phyloP scores from a whole-genome alignment of 2,888 invertebrate species.

The Pharmacophagus antenor region DNA sequence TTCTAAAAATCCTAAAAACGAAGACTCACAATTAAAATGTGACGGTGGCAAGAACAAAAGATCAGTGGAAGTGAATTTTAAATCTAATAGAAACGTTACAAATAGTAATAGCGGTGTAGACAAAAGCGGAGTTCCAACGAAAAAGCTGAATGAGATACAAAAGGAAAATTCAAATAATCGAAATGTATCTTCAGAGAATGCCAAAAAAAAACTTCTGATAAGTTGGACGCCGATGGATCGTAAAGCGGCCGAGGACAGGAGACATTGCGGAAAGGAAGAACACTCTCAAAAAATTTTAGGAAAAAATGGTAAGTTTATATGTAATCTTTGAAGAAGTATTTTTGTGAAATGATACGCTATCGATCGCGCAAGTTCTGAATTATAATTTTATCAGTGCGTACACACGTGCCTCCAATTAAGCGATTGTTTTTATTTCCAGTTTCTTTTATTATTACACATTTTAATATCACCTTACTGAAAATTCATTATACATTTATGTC shows the following conservation, averaged over 20 bases:
- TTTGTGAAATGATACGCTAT: too few relatives aligned
- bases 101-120: neutral
- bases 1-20: conserved; percentile 5
- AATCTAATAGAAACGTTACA: neutral
- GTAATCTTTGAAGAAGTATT: too few relatives aligned
- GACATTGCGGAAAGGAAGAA: conserved; percentile 4
- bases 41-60: conserved; percentile 9
- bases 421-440: too few relatives aligned
- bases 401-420: too few relatives aligned
- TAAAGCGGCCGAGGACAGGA: conserved; percentile 5
- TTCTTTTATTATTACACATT: too few relatives aligned
- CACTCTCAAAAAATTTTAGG: neutral
- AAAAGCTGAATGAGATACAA: neutral
- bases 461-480: too few relatives aligned
- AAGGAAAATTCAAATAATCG: neutral
- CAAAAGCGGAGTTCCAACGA: neutral
- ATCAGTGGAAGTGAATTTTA: conserved; percentile 8
- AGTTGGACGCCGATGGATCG: neutral
- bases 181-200: neutral
- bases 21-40: conserved; percentile 14
- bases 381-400: neutral
- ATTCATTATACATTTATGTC: too few relatives aligned
- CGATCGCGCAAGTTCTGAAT: neutral
- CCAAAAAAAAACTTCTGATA: neutral
- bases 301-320: conserved; percentile 10